Evolutionary conservation across 37 sponge, comb jelly and placozoan species (phyloP).

Genomic region (Eunapius fragilis): DNA sequence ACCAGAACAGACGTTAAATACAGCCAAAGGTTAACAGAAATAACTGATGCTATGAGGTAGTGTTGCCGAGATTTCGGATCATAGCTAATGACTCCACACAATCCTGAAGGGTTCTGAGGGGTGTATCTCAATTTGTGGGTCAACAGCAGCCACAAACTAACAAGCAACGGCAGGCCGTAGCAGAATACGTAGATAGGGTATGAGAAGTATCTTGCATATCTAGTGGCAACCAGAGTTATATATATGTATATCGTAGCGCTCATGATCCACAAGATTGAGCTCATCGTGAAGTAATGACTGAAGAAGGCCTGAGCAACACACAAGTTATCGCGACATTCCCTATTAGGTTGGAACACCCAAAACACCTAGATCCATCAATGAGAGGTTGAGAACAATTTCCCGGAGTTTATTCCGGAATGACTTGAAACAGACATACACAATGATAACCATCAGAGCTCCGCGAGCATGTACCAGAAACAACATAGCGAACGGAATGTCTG

Average conservation of each 20-base stretch:
- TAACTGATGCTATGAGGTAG: not conserved
- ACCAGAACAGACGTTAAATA: conserved; percentile 40
- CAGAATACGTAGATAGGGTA: conserved; percentile 18
- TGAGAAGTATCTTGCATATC: not conserved
- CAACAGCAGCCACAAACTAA: conserved; percentile 13
- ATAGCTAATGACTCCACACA: conserved; percentile 19
- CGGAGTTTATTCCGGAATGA: conserved; percentile 33
- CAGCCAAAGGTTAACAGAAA: conserved; percentile 59
- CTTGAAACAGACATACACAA: conserved; percentile 51
- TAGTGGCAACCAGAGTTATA: conserved; percentile 16
- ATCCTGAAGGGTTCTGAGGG: conserved; percentile 24
- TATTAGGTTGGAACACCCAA: conserved; percentile 41
- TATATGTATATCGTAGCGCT: conserved; percentile 42
- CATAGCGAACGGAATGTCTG: not conserved
- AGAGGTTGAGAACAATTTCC: conserved; percentile 56
- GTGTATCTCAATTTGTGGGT: conserved; percentile 1
- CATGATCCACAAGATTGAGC: conserved; percentile 47
- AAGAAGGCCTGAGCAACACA: conserved; percentile 47
- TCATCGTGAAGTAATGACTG: conserved; percentile 27
- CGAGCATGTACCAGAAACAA: conserved; percentile 27
- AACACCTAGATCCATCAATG: conserved; percentile 43
- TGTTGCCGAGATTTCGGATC: not conserved
- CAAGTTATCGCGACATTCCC: conserved; percentile 23
- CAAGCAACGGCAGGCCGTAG: conserved; percentile 13
- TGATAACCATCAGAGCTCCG: conserved; percentile 47